Conservation (phyloP, 2,113 vertebrate genomes). For the Leptodactylus fuscus region DNA sequence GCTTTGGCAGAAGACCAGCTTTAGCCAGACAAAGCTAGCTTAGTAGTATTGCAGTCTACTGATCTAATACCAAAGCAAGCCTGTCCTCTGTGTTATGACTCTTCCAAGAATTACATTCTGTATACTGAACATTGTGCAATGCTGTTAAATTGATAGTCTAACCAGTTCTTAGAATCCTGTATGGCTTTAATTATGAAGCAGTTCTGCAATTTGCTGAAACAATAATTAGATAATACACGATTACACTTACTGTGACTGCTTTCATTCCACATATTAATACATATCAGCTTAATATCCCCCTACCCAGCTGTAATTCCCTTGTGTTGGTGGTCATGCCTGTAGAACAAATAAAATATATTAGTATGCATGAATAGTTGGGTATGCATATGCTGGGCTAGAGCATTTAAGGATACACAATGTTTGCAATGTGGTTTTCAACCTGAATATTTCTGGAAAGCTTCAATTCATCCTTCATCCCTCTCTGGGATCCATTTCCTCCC, state of each 20-base stretch:
- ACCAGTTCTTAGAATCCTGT: background rate
- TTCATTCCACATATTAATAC: background rate
- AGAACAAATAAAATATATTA: background rate
- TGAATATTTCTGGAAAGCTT: background rate
- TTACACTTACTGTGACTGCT: background rate
- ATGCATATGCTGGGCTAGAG: background rate
- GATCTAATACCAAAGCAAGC: background rate
- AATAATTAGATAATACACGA: background rate
- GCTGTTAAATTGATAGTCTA: background rate
- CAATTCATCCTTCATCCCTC: background rate
- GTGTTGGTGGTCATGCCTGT: background rate
- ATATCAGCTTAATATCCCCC: background rate
- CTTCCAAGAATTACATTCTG: conserved; percentile 19
- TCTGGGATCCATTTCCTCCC: background rate
- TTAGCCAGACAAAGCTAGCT: background rate
- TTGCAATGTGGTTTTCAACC: background rate
- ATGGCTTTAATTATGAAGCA: conserved; percentile 8
- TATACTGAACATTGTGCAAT: background rate
- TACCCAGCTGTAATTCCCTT: background rate
- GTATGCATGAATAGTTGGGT: background rate
- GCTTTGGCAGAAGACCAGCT: conserved; percentile 17
- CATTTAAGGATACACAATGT: background rate
- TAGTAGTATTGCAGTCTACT: background rate
- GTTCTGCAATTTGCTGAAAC: background rate
- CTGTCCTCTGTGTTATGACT: conserved; percentile 6